Conservation (phyloP, 2,113 vertebrate species). For the Phocoena phocoena region DNA sequence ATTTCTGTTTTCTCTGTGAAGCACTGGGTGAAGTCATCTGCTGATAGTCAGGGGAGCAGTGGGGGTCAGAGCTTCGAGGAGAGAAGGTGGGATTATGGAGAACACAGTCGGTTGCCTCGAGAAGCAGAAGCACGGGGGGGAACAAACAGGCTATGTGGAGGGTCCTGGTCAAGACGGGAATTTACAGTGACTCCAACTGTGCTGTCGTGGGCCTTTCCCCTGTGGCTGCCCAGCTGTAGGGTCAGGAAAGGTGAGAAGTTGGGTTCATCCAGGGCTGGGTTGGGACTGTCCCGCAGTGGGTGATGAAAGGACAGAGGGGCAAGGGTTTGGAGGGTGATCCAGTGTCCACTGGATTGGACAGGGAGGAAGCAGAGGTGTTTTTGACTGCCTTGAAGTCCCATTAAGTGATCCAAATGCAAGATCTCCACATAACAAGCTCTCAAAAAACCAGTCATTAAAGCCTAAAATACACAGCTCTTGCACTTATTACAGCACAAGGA, state of each 20-base stretch:
- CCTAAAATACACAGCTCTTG: background rate
- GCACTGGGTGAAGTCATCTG: background rate
- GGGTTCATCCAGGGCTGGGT: background rate
- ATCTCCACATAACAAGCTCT: background rate
- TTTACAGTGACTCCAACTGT: background rate
- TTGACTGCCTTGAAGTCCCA: background rate
- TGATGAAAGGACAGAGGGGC: background rate
- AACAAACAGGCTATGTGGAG: background rate
- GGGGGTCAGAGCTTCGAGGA: background rate
- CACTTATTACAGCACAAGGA: background rate
- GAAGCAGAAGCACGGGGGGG: background rate
- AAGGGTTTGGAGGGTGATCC: background rate
- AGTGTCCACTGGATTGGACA: too few relatives aligned
- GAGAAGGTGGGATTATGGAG: background rate
- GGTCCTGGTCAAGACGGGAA: background rate
- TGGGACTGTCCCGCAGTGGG: background rate
- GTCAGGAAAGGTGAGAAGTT: background rate
- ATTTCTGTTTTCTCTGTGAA: background rate
- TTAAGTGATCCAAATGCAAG: background rate
- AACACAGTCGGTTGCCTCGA: background rate
- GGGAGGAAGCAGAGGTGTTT: background rate
- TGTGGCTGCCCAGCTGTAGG: background rate
- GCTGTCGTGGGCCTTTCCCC: background rate
- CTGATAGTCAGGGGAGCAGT: background rate
- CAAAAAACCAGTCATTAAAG: background rate